Conservation (phyloP, 1,140 invertebrate genomes). For the Drosophila nigromelanica region DNA sequence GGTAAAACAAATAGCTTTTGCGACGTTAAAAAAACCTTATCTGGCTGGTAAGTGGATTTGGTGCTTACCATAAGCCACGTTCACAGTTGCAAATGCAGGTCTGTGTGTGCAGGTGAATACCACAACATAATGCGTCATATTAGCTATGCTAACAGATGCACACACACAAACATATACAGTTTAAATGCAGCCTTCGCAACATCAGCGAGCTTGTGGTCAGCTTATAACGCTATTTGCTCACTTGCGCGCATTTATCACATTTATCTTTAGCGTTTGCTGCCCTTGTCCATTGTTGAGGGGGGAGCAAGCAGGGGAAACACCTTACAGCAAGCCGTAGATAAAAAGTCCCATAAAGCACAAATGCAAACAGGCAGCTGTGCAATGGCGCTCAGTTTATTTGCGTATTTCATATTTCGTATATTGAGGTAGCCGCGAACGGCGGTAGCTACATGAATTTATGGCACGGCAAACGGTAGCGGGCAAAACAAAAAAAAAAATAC, state of each 20-base stretch:
- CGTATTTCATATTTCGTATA: constrained; percentile 63
- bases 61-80: no score
- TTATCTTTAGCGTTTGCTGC: constrained; percentile 59
- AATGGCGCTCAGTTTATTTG: constrained; percentile 59
- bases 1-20: no score
- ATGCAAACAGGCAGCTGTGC: constrained; percentile 74
- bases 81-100: background rate
- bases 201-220: constrained; percentile 65
- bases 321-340: constrained; percentile 59
- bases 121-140: constrained; percentile 23
- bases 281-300: constrained; percentile 29
- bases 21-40: no score
- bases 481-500: constrained; percentile 17
- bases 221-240: constrained; percentile 75
- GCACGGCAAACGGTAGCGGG: constrained; percentile 25
- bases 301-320: constrained; percentile 27
- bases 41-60: no score
- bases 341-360: constrained; percentile 67
- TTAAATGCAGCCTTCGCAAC: constrained; percentile 37
- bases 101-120: background rate
- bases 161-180: constrained; percentile 8
- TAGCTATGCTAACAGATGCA: constrained; percentile 24
- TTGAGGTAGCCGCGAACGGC: constrained; percentile 27
- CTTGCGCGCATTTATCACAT: constrained; percentile 76
- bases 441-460: constrained; percentile 63